Conservation (phyloP, 2,797 vertebrate genomes). For the Zenarchopterus dispar region DNA sequence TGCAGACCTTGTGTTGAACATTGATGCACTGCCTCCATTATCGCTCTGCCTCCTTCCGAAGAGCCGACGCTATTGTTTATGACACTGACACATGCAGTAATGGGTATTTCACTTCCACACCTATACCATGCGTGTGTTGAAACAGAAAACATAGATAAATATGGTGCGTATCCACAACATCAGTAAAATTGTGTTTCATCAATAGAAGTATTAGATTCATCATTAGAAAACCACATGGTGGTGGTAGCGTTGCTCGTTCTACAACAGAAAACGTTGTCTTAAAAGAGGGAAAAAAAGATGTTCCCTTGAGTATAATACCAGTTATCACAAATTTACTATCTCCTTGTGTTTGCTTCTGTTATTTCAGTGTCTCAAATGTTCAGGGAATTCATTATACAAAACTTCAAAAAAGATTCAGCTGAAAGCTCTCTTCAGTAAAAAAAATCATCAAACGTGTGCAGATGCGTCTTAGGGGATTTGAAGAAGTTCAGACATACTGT, state of each 20-base stretch:
- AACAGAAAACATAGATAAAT: conserved; percentile 82
- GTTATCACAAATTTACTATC: conserved; percentile 34
- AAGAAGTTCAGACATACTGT: conserved; percentile 75
- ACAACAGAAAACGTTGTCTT: conserved; percentile 52
- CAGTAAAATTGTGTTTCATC: conserved; percentile 82
- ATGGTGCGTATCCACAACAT: conserved; percentile 78
- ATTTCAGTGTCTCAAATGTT: conserved; percentile 55
- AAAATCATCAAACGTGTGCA: conserved; percentile 78
- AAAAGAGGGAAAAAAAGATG: conserved; percentile 50
- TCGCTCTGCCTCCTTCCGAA: conserved; percentile 77
- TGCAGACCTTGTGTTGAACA: conserved; percentile 86
- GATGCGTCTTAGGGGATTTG: conserved; percentile 66
- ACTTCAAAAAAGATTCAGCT: conserved; percentile 64
- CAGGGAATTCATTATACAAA: conserved; percentile 58
- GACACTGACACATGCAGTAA: conserved; percentile 85
- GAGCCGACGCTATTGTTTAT: conserved; percentile 84
- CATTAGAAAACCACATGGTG: conserved; percentile 39
- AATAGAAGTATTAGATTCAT: conserved; percentile 75
- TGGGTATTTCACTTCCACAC: conserved; percentile 83
- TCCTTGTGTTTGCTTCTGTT: conserved; percentile 38
- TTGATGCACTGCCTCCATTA: conserved; percentile 89
- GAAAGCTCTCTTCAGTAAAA: conserved; percentile 65
- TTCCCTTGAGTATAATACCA: conserved; percentile 53
- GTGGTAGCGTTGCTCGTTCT: conserved; percentile 37
- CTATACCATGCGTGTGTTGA: conserved; percentile 72